Evolutionary conservation across 2,888 invertebrate species (phyloP).

Genomic region (Pachydiplax longipennis): DNA sequence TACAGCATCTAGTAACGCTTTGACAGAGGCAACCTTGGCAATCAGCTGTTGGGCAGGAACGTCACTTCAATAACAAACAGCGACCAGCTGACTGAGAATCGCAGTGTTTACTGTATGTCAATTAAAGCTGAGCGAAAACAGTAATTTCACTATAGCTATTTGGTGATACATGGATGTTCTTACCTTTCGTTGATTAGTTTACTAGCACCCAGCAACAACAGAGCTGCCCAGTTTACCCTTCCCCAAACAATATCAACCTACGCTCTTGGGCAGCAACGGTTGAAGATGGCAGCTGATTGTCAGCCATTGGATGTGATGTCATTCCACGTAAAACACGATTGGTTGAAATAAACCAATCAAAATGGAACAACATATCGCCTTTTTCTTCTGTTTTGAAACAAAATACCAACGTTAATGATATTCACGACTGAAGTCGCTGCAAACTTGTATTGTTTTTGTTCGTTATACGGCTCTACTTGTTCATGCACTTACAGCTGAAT

Average conservation of each 20-base stretch:
- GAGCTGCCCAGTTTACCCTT: background rate
- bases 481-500: background rate
- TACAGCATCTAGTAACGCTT: background rate
- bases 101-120: background rate
- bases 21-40: slow-evolving; percentile 25
- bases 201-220: slow-evolving; percentile 8
- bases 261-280: slow-evolving; percentile 3
- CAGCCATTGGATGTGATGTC: slow-evolving; percentile 10
- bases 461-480: background rate
- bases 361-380: background rate
- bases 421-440: background rate
- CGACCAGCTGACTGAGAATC: slow-evolving; percentile 36
- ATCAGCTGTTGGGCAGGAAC: slow-evolving; percentile 25
- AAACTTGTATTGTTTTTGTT: background rate
- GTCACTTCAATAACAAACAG: slow-evolving; percentile 37
- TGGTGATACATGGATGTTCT: background rate
- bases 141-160: background rate
- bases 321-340: background rate
- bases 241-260: slow-evolving; percentile 23
- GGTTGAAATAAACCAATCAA: slow-evolving; percentile 1
- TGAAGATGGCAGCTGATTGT: slow-evolving; percentile 39
- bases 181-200: background rate
- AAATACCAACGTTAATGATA: background rate
- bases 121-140: background rate
- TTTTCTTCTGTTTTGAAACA: background rate